These are phyloP conservation scores for Bos indicus DNA, from an alignment of 2,113 vertebrate genomes.

Conservation along the genomic window DNA sequence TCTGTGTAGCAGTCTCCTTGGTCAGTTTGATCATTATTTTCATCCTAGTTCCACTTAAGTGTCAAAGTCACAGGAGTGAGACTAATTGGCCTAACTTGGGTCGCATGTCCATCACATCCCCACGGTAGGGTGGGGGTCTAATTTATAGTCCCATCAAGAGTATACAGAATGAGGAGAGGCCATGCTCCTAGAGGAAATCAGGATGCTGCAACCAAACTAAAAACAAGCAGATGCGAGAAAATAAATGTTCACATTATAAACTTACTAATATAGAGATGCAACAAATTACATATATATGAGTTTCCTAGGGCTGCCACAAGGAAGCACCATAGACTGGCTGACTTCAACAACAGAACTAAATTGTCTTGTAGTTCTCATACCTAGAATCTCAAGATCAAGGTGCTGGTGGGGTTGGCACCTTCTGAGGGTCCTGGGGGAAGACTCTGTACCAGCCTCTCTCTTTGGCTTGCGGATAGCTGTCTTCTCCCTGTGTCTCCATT, in stretches of 20 bases:
- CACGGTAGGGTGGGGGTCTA: not conserved
- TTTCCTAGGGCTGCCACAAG: not conserved
- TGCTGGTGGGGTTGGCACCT: not conserved
- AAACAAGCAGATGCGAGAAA: not conserved
- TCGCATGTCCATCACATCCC: too few relatives aligned
- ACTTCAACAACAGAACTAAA: not conserved
- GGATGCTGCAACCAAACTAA: not conserved
- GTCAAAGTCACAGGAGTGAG: not conserved
- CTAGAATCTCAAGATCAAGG: not conserved
- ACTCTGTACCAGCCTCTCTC: not conserved
- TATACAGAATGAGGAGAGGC: not conserved
- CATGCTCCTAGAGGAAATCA: not conserved
- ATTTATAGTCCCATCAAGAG: not conserved
- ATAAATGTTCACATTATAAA: not conserved
- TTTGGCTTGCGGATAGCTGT: not conserved
- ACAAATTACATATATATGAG: not conserved
- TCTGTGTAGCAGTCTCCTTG: not conserved
- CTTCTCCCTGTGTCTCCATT: not conserved
- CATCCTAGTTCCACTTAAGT: not conserved
- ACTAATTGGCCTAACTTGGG: not conserved
- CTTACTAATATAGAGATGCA: not conserved
- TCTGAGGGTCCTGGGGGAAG: not conserved
- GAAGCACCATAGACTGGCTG: not conserved
- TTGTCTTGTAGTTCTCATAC: not conserved
- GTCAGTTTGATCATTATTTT: not conserved